Base-by-base conservation (phyloP, 2,797 vertebrate species). In the Gobio occitaniae region DNA sequence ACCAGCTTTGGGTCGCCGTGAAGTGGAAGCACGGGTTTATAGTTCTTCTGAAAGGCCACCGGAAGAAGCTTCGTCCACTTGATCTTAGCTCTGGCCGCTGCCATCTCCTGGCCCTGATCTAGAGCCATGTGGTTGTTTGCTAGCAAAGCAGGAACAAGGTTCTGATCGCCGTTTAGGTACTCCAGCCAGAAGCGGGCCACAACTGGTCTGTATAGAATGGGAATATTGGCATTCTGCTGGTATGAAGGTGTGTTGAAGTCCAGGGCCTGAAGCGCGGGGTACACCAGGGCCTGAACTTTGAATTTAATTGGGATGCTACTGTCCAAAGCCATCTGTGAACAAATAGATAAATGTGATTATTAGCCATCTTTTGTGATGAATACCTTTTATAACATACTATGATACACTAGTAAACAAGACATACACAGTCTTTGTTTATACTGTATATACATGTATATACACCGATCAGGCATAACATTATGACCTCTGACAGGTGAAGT, bases 181-280 rank as follows among this genome's bases (percentile, higher is more conserved):
- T 97, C 94, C 54, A 99, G 92, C 98, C 97, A 98, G 89, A 96
- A 98, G 8, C 94, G 95, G 15, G 95, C 94, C 97, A 99, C 96
- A 91, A 95, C 19, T 0, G 91, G 91, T 15, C 96, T 92, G 78
- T 96, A 94, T 1, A 99, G 94, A 89, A 99, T 96, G 2, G 97
- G 96, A 38, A 96, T 93, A 6, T 96, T 93, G 88, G 85, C 90
- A 85, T 98, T 99, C 93, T 99, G 98, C 93, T 98, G 97, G 86
- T 98, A 97, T 3, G 98, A 99, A 0, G 98, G 94, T 0, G 98
- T 99, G 90, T 97, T 94, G 92, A 99, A 98, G 92, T 99, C 98
- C 1, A 99, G 93, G 0, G 96, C 95, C 90, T 99, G 98, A 50
- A 99, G 97, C 29, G 96, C 97, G 0, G 98, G 98, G 80, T 99